These are phyloP conservation scores for Argya squamiceps DNA, from an alignment of 2,797 vertebrate species.

Conservation along the genomic window DNA sequence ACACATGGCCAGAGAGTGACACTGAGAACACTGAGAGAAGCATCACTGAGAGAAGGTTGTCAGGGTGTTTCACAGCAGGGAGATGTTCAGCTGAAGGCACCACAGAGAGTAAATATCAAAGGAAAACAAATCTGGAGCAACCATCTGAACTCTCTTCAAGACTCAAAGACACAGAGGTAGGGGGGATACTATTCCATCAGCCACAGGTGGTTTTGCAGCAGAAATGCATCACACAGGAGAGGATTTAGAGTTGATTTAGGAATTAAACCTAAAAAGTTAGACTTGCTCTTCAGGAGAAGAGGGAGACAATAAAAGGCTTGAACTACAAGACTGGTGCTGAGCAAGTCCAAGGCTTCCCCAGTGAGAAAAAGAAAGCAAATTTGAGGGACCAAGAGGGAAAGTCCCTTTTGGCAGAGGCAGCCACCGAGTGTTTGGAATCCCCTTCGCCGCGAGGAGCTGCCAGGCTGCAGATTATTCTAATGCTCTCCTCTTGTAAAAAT, in stretches of 20 bases:
- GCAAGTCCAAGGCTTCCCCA: not conserved
- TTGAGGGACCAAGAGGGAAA: not conserved
- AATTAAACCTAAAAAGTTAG: constrained; percentile 58
- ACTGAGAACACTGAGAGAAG: not conserved
- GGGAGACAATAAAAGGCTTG: not conserved
- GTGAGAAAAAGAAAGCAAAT: not conserved
- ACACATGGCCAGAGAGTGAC: not conserved
- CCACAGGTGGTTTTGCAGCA: constrained; percentile 42
- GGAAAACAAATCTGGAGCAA: constrained; percentile 49
- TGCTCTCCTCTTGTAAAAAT: constrained; percentile 62
- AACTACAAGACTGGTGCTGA: not conserved
- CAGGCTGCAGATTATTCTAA: constrained; percentile 40
- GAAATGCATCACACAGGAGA: constrained; percentile 44
- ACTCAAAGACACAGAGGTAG: constrained; percentile 50
- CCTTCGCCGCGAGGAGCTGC: constrained; percentile 12
- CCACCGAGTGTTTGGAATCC: not conserved
- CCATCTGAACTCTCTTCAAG: constrained; percentile 61
- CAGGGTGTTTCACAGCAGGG: not conserved
- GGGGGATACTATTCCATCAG: constrained; percentile 39
- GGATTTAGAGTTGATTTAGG: constrained; percentile 57
- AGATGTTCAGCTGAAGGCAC: not conserved
- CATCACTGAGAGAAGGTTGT: fast-evolving
- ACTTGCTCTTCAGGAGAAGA: constrained; percentile 33
- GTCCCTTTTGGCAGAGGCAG: not conserved
- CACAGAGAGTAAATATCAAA: constrained; percentile 18